Percentiles rank a stretch among this genome's conserved stretches.
phyloP scores from a whole-genome alignment of 2,797 vertebrate species.

The Cygnus olor region DNA sequence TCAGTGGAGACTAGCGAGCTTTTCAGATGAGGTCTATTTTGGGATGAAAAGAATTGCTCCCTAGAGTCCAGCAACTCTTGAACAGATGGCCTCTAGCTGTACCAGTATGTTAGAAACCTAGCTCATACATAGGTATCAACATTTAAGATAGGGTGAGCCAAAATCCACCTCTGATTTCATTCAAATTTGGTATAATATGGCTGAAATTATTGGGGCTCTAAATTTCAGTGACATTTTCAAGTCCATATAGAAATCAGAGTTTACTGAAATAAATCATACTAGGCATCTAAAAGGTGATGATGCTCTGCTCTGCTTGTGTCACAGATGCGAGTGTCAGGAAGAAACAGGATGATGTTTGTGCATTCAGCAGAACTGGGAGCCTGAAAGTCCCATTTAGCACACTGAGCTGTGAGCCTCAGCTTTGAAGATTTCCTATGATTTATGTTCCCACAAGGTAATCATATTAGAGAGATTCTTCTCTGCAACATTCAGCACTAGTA shows the following conservation, averaged over 20 bases:
- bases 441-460: conserved; percentile 13
- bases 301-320: not conserved
- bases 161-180: fast-evolving
- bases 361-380: not conserved
- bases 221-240: not conserved
- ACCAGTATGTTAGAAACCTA: fast-evolving
- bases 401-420: not conserved
- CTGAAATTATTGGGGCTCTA: not conserved
- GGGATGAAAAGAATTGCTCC: not conserved
- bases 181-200: not conserved
- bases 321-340: not conserved
- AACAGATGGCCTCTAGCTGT: fast-evolving
- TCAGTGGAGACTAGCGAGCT: not conserved
- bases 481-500: fast-evolving
- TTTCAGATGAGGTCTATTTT: not conserved
- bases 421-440: not conserved
- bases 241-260: not conserved
- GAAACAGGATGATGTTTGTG: not conserved
- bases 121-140: not conserved
- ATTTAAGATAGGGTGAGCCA: fast-evolving
- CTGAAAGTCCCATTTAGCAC: not conserved
- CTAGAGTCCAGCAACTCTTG: fast-evolving
- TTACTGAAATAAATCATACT: not conserved
- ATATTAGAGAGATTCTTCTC: conserved; percentile 28
- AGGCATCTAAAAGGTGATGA: not conserved